Evolutionary conservation across 2,797 vertebrate species (phyloP).

Genomic region (Siniperca scherzeri): DNA sequence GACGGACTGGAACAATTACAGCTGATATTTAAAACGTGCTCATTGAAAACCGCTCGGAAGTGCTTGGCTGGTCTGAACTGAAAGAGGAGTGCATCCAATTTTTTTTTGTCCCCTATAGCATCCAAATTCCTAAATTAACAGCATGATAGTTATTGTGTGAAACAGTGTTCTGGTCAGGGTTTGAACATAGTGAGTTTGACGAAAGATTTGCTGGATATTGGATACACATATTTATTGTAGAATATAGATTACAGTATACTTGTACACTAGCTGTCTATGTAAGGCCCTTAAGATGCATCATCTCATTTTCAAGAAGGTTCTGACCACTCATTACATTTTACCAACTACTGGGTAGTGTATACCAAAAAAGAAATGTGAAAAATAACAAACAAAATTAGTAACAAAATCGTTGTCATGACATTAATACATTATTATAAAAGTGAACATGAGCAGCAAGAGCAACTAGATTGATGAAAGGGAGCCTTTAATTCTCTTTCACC

Average conservation of each 20-base stretch:
- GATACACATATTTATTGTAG: neutral
- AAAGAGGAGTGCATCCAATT: slow-evolving; percentile 1
- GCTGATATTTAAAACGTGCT: slow-evolving; percentile 52
- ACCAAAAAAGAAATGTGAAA: neutral
- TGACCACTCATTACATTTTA: neutral
- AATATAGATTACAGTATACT: neutral
- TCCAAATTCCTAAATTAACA: slow-evolving; percentile 15
- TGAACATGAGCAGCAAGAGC: neutral
- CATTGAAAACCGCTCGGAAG: slow-evolving; percentile 26
- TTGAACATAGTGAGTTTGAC: neutral
- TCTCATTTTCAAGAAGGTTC: neutral
- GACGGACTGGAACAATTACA: slow-evolving; percentile 52
- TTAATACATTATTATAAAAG: too few relatives aligned
- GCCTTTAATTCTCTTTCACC: too few relatives aligned
- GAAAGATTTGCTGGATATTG: neutral
- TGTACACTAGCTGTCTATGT: neutral
- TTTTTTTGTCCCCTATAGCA: neutral
- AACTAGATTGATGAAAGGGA: too few relatives aligned
- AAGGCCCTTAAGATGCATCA: neutral
- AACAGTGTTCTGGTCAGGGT: neutral
- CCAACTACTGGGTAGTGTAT: neutral
- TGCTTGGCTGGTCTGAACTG: slow-evolving; percentile 26
- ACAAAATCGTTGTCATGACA: too few relatives aligned
- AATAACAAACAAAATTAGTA: too few relatives aligned
- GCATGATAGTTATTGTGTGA: neutral